These are phyloP conservation scores for Scaptodrosophila latifasciaeformis DNA, from an alignment of 2,888 invertebrate species.

Conservation along the genomic window DNA sequence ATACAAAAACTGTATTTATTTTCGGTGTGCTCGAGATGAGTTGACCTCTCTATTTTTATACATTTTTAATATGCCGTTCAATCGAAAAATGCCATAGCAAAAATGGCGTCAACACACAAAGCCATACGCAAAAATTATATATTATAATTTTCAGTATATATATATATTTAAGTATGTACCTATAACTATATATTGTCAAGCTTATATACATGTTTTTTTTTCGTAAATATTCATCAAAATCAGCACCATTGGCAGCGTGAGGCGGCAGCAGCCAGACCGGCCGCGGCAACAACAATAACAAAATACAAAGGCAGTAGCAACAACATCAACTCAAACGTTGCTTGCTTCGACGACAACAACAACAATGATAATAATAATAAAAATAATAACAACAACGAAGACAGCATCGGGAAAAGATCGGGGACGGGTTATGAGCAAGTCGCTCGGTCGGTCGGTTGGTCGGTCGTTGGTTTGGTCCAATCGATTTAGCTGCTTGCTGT, in stretches of 20 bases:
- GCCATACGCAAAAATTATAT: conserved; percentile 10
- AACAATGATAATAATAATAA: conserved; percentile 15
- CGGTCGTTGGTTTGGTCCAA: conserved; percentile 26
- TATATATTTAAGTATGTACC: conserved; percentile 24
- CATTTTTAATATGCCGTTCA: no score
- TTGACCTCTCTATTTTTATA: no score
- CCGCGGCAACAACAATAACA: conserved; percentile 18
- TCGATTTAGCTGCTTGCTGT: conserved; percentile 47
- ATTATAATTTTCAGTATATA: conserved; percentile 20
- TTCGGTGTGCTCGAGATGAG: no score
- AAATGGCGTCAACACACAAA: conserved; percentile 42
- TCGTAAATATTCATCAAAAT: conserved; percentile 63
- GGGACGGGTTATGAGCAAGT: neutral
- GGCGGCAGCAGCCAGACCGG: conserved; percentile 33
- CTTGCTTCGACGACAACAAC: no score
- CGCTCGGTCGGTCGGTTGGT: conserved; percentile 26
- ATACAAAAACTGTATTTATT: no score
- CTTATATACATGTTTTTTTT: conserved; percentile 25
- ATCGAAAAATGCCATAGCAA: conserved; percentile 34
- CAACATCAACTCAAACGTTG: neutral
- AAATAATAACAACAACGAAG: conserved; percentile 20
- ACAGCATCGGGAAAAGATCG: conserved; percentile 14
- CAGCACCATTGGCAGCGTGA: conserved; percentile 29
- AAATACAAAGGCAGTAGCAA: no score
- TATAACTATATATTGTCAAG: conserved; percentile 10